Base-by-base conservation (phyloP, 2,888 invertebrate genomes). In the Lasius platythorax region DNA sequence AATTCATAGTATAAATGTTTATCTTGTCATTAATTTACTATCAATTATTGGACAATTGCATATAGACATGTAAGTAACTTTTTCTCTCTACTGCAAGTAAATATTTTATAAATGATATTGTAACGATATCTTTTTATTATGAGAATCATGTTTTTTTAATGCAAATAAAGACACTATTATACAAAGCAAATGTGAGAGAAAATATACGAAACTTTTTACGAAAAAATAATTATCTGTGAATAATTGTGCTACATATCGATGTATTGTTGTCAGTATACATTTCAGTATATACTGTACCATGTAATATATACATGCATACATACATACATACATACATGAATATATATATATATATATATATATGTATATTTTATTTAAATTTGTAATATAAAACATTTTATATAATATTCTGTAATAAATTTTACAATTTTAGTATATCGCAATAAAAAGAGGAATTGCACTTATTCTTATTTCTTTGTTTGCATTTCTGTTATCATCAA, bases 361-460 rank as follows among this genome's bases (percentile, higher is more conserved):
- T 28, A n/a, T 75, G 37, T 82, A n/a, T 63, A 18, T 61, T 61
- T 46, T 30, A 73, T 50, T 73, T 18, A 43, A 56, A 72, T 81
- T 18, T 61, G 56, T 79, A 53, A 56, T 58, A 58, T 79, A 68
- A 81, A 79, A 61, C 64, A 33, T 33, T 28, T 61, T 76, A n/a
- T 63, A n/a, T 67, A 53, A 63, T 43, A 53, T 56, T 15, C 56
- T 23, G 28, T 68, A 56, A 66, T 30, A 40, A 37, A 85, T 76
- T 74, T 76, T 23, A 61, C 40, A 33, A 37, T 43, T 63, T 66
- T 46, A 84, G 73, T 74, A 82, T 66, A 61, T 88, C 15, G 43
- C 58, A 72, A 73, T 50, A 84, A 85, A 76, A 76, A 78, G 66
- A 82, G 79, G 75, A 90, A 88, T 86, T 87, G 90, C 85, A 90